These are phyloP conservation scores for Gallinago stenura DNA, from an alignment of 2,797 vertebrate genomes.

Conservation along the genomic window DNA sequence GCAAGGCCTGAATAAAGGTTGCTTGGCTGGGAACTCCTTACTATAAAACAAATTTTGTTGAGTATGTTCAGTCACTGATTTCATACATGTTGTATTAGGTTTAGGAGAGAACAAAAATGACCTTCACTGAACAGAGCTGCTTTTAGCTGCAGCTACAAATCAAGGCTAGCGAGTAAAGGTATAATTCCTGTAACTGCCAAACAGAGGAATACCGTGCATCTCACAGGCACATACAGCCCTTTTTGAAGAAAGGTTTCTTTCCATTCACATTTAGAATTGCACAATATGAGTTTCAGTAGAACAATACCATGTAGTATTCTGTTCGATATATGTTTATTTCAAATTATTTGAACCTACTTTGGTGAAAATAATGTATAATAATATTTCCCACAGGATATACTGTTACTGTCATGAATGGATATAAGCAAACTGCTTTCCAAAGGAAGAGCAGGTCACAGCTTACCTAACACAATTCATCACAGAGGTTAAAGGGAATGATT, in stretches of 20 bases:
- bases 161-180: background rate
- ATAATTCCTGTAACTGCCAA: background rate
- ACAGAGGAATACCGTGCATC: background rate
- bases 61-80: background rate
- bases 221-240: background rate
- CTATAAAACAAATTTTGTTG: background rate
- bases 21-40: background rate
- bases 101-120: constrained; percentile 11
- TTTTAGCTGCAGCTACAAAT: background rate
- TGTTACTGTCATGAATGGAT: background rate
- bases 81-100: background rate
- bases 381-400: background rate
- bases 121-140: background rate
- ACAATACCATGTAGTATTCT: background rate
- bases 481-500: constrained; percentile 37
- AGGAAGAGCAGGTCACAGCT: constrained; percentile 1
- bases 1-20: background rate
- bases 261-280: background rate
- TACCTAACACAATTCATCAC: background rate
- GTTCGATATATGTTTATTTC: constrained; percentile 9
- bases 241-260: background rate
- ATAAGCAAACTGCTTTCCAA: background rate
- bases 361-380: constrained; percentile 4
- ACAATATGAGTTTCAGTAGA: background rate
- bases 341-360: background rate